Evolutionary conservation across 2,888 invertebrate species (phyloP), one percentile per base, ranked within the genome.

Genomic region (Athalia circularis): DNA sequence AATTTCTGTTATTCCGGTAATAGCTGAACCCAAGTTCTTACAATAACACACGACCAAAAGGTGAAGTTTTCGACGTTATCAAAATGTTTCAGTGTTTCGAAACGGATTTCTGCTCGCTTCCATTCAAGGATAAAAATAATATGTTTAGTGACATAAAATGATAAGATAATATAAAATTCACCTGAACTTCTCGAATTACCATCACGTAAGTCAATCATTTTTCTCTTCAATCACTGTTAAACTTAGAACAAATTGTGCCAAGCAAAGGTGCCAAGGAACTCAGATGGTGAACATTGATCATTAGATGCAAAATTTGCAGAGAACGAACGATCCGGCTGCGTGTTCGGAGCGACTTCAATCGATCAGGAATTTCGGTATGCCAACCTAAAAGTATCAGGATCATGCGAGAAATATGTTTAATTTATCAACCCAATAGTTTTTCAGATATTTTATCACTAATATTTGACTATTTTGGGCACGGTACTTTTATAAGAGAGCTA

Each of bases 131-230:
- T 13, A 11, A 52, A 57, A 78, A 54, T 8, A 45, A 54, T 29
- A 29, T 77, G 54, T 57, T 15, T 4, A 11, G 48, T 47, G 15
- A 59, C 65, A 13, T 77, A 9, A 48, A 29, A 15, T 47, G 15
- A 4, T 9, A 3, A 15, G 8, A 5, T 47, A 29, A 67, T 45
- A 7, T 62, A 8, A 48, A 8, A 78, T 83, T 84, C 78, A 87
- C 88, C 82, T 52, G 86, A 52, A 79, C 79, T 81, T 75, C 80
- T 82, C 43, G 82, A 72, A 76, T 80, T 85, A 5, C 85, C 83
- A 62, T 82, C 81, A 6, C 86, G 85, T 79, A 88, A 81, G 83
- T 87, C 87, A 82, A 87, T 85, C 88, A 88, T 88, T 85, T 86
- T 84, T 77, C 11, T 54, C n/a, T 77, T 59, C 47, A 11, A 48